Conservation (phyloP, 1,140 invertebrate genomes). For the Acyrthosiphon pisum region DNA sequence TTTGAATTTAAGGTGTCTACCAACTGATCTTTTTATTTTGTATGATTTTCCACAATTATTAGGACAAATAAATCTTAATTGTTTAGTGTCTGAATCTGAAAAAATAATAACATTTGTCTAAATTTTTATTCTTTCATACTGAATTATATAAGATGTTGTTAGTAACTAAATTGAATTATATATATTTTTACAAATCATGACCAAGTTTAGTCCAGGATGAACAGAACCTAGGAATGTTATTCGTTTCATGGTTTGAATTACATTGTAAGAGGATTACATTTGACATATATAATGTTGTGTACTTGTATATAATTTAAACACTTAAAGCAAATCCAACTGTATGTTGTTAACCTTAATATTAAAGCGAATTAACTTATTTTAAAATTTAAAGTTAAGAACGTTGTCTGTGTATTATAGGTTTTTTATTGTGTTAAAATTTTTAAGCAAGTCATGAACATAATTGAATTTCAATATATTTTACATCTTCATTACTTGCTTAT, state of each 20-base stretch:
- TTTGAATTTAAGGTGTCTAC: constrained; percentile 52
- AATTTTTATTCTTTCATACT: not conserved
- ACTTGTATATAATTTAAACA: not conserved
- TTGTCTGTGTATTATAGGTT: too few species aligned
- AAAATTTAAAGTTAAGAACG: not conserved
- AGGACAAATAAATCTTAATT: constrained; percentile 34
- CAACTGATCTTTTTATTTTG: constrained; percentile 63
- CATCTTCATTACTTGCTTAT: not conserved
- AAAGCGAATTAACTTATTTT: not conserved
- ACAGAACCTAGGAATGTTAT: too few species aligned
- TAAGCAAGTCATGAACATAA: not conserved
- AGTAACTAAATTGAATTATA: too few species aligned
- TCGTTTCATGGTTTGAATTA: too few species aligned
- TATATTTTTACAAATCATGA: not conserved
- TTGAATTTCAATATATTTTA: not conserved
- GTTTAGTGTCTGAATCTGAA: not conserved
- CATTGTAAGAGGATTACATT: too few species aligned
- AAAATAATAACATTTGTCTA: not conserved
- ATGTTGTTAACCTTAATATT: not conserved
- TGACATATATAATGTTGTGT: too few species aligned
- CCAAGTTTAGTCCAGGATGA: too few species aligned
- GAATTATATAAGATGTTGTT: too few species aligned
- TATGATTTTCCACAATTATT: constrained; percentile 64
- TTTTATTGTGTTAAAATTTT: not conserved
- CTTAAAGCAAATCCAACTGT: not conserved